Conservation (phyloP, 2,888 invertebrate species). For the Elegia similella region DNA sequence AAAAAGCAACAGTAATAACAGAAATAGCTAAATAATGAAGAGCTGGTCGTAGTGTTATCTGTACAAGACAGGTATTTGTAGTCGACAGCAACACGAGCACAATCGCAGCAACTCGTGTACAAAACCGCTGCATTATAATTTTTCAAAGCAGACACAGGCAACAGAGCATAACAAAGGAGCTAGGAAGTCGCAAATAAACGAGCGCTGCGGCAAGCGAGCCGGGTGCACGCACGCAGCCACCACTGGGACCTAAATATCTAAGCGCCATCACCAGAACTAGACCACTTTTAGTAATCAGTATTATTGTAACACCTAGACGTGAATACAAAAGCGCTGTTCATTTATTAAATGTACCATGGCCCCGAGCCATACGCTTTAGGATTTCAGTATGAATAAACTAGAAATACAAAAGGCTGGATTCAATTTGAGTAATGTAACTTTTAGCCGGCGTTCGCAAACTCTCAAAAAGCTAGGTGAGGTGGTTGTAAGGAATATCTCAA, state of each 20-base stretch:
- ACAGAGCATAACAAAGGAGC: constrained; percentile 76
- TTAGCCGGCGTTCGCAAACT: constrained; percentile 57
- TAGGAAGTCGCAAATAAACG: constrained; percentile 77
- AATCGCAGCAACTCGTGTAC: constrained; percentile 67
- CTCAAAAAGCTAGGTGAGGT: constrained; percentile 65
- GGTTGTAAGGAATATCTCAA: constrained; percentile 60
- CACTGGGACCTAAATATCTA: constrained; percentile 28
- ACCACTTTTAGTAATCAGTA: constrained; percentile 14
- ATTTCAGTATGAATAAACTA: constrained; percentile 40
- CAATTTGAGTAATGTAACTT: constrained; percentile 76
- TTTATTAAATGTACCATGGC: constrained; percentile 22
- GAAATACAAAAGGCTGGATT: constrained; percentile 56
- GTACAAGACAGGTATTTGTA: background rate
- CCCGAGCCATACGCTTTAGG: constrained; percentile 28
- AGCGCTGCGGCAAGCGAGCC: constrained; percentile 64
- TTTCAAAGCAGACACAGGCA: constrained; percentile 77
- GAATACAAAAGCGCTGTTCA: constrained; percentile 7
- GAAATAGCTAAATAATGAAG: too few relatives aligned
- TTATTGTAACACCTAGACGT: constrained; percentile 11
- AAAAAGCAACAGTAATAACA: too few relatives aligned
- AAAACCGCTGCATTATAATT: constrained; percentile 76
- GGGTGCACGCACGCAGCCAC: constrained; percentile 54
- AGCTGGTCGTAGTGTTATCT: too few relatives aligned
- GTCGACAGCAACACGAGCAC: constrained; percentile 42
- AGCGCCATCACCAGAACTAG: constrained; percentile 18